Percentiles rank a stretch among this genome's conserved stretches.
Conservation (phyloP, 2,797 vertebrate genomes). For the Tolypeutes matacus region DNA sequence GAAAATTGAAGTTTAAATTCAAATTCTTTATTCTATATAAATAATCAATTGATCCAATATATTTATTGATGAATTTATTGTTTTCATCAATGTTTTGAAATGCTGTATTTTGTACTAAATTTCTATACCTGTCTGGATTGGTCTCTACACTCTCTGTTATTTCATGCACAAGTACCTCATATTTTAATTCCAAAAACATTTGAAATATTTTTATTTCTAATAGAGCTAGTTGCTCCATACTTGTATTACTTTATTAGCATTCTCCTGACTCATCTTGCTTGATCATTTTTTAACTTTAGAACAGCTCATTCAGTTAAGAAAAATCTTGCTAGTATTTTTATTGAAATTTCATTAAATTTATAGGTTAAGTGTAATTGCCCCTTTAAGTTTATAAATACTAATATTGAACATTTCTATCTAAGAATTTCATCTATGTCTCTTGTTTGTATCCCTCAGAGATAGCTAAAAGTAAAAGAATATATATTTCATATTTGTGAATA, state of each 20-base stretch:
- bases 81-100: not conserved
- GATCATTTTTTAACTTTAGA: not conserved
- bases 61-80: not conserved
- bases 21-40: not conserved
- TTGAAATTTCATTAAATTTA: not conserved
- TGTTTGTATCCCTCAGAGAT: not conserved
- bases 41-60: not conserved
- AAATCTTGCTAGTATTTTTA: not conserved
- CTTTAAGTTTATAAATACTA: not conserved
- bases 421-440: not conserved
- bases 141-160: not conserved
- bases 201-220: not conserved
- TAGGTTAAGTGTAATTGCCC: not conserved
- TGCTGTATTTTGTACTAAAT: not conserved
- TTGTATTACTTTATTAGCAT: not conserved
- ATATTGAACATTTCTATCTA: not conserved
- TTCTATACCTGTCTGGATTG: not conserved
- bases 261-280: not conserved
- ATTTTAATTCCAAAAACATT: not conserved
- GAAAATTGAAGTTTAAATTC: not conserved
- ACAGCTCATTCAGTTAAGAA: not conserved
- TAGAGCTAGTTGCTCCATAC: too few species aligned
- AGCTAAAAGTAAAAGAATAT: not conserved
- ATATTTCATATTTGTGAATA: not conserved
- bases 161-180: not conserved